Conservation (phyloP, 2,797 vertebrate genomes). For the Pteropus rufus region DNA sequence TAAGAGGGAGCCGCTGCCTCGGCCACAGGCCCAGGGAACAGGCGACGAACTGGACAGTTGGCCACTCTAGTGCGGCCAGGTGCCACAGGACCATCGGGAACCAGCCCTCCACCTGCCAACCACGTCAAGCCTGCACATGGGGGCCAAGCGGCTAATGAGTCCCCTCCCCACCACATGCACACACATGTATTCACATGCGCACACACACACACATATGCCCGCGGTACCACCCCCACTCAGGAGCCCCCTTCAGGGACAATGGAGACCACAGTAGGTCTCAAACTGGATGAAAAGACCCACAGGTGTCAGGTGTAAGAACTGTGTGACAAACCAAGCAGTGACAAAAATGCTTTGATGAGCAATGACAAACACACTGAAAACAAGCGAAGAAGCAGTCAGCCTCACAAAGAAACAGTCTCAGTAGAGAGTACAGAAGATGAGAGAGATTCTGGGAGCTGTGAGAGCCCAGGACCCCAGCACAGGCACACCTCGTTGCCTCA, state of each 20-base stretch:
- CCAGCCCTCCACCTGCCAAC: too few relatives aligned
- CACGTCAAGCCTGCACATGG: too few relatives aligned
- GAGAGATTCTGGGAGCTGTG: too few relatives aligned
- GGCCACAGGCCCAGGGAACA: not conserved
- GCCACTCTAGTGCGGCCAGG: not conserved
- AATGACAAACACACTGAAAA: not conserved
- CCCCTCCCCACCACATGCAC: too few relatives aligned
- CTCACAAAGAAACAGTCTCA: not conserved
- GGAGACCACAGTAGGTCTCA: not conserved
- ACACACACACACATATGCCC: too few relatives aligned
- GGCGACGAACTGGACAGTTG: not conserved
- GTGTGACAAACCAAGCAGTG: not conserved
- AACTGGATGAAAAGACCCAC: not conserved
- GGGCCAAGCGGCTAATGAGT: not conserved
- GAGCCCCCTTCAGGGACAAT: not conserved
- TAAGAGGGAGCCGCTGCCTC: not conserved
- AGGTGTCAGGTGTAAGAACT: not conserved
- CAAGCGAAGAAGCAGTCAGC: not conserved
- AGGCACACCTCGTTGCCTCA: not conserved
- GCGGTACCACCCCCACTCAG: not conserved
- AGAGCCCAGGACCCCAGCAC: too few relatives aligned
- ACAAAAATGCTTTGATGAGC: not conserved
- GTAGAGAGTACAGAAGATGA: not conserved
- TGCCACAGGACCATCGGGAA: not conserved
- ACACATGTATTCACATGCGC: too few relatives aligned